Evolutionary conservation across 2,797 vertebrate species (phyloP).

Genomic region (Syndactyla subalaris): DNA sequence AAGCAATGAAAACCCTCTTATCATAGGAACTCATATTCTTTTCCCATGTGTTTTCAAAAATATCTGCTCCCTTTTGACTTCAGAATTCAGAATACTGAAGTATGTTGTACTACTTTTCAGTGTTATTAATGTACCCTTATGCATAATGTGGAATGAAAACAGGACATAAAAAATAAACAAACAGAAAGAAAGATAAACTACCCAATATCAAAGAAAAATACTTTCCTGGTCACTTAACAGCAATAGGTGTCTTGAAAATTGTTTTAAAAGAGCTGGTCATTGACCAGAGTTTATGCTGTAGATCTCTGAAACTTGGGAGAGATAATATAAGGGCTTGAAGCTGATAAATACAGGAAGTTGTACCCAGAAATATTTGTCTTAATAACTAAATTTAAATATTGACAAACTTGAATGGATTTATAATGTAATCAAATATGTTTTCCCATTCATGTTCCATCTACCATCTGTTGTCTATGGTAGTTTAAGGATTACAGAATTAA

Average conservation of each 20-base stretch:
- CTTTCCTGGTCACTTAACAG: background rate
- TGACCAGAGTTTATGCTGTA: background rate
- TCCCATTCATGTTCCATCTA: background rate
- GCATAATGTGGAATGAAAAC: background rate
- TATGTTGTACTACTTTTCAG: background rate
- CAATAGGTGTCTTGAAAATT: background rate
- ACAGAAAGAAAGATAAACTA: background rate
- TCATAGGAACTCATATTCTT: background rate
- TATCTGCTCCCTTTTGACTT: background rate
- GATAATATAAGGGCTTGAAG: background rate
- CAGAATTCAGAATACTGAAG: background rate
- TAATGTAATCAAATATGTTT: background rate
- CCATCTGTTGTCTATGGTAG: background rate
- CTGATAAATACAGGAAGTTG: background rate
- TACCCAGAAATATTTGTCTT: background rate
- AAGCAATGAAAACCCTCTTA: background rate
- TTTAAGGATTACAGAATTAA: background rate
- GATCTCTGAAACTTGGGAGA: background rate
- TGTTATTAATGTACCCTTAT: background rate
- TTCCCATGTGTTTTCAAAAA: background rate
- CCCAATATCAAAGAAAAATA: background rate
- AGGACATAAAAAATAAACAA: background rate
- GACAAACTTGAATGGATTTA: background rate
- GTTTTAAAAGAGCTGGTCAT: background rate
- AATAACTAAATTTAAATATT: background rate